Evolutionary conservation across 2,797 vertebrate species (phyloP).

Genomic region (Ctenopoma multispine): DNA sequence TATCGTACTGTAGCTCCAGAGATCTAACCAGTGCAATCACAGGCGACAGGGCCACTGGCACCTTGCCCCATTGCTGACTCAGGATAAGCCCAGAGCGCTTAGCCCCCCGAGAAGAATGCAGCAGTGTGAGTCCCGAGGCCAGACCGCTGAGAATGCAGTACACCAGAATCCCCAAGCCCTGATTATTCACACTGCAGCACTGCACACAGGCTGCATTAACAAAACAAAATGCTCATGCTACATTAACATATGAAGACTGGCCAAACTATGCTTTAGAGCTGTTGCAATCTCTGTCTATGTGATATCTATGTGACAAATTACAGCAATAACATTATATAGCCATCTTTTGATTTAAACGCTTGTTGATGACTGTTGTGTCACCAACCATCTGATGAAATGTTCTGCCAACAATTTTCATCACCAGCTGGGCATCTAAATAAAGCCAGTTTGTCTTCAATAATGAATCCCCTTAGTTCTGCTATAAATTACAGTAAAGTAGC

Average conservation of each 20-base stretch:
- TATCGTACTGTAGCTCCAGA: slow-evolving; percentile 58
- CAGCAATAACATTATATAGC: no score
- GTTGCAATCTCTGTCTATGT: slow-evolving; percentile 2
- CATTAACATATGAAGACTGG: slow-evolving; percentile 45
- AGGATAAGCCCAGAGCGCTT: slow-evolving; percentile 71
- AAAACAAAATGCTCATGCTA: slow-evolving; percentile 46
- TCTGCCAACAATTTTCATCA: slow-evolving; percentile 49
- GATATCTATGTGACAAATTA: slow-evolving; percentile 24
- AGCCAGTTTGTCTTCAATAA: slow-evolving; percentile 35
- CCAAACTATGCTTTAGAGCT: slow-evolving; percentile 14
- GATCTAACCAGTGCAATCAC: slow-evolving; percentile 64
- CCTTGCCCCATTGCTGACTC: slow-evolving; percentile 79
- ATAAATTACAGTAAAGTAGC: not conserved
- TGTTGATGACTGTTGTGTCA: slow-evolving; percentile 36
- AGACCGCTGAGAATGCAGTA: slow-evolving; percentile 76
- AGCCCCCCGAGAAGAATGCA: slow-evolving; percentile 70
- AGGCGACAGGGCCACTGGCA: slow-evolving; percentile 73
- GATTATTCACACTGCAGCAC: slow-evolving; percentile 68
- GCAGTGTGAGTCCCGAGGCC: slow-evolving; percentile 62
- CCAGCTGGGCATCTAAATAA: slow-evolving; percentile 54
- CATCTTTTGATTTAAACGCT: slow-evolving; percentile 41
- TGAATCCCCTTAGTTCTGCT: slow-evolving; percentile 4
- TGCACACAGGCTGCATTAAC: slow-evolving; percentile 57
- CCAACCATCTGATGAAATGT: slow-evolving; percentile 51
- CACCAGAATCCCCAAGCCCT: slow-evolving; percentile 56